These are phyloP conservation scores for Drosophila suzukii DNA, from an alignment of 1,140 invertebrate species.

Conservation along the genomic window DNA sequence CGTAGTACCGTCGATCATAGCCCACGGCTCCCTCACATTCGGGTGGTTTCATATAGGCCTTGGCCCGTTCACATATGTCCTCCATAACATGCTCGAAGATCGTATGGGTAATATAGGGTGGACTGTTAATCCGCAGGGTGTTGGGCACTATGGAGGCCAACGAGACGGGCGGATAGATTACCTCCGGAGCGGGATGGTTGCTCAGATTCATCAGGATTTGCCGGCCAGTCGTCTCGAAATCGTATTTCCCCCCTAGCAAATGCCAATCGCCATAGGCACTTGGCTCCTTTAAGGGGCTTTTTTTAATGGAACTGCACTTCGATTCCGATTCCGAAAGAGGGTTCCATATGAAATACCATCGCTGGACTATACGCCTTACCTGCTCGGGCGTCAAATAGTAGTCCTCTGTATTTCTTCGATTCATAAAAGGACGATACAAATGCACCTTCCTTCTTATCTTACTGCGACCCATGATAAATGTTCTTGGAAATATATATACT, in stretches of 20 bases:
- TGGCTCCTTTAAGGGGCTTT: neutral
- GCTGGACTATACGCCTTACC: neutral
- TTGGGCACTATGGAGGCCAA: neutral
- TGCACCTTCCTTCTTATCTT: neutral
- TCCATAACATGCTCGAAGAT: neutral
- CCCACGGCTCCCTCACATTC: conserved; percentile 1
- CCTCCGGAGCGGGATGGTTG: neutral
- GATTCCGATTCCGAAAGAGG: neutral
- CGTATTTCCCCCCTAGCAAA: neutral
- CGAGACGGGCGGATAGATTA: neutral
- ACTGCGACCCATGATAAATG: neutral
- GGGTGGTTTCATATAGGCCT: neutral
- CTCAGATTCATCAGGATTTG: conserved; percentile 1
- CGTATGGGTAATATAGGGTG: neutral
- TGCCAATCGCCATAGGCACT: neutral
- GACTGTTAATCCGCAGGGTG: neutral
- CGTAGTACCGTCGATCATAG: neutral
- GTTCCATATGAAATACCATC: neutral
- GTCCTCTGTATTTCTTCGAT: neutral
- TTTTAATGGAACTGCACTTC: neutral
- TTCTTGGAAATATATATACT: neutral
- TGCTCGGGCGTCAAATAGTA: neutral
- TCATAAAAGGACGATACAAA: neutral
- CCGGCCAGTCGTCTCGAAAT: neutral
- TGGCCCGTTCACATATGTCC: neutral